Percentiles rank a stretch among this genome's conserved stretches.
Evolutionary conservation across 2,888 invertebrate genomes (phyloP).

Genomic region (Ethmia dodecea): DNA sequence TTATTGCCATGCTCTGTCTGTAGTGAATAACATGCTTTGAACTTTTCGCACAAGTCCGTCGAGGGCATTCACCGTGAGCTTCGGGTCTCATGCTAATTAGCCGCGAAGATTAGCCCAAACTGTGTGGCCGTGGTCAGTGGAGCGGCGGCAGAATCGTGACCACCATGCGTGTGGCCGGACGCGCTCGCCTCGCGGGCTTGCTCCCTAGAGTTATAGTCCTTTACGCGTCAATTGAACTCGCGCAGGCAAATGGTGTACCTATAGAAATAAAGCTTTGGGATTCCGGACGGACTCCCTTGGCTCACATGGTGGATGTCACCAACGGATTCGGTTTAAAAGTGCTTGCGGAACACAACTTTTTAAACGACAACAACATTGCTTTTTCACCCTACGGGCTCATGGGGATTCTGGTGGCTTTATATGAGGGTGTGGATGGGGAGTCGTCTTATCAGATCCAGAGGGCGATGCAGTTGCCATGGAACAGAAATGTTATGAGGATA

Average conservation of each 20-base stretch:
- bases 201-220: constrained; percentile 26
- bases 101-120: constrained; percentile 50
- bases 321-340: constrained; percentile 85
- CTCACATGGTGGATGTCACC: constrained; percentile 88
- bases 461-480: constrained; percentile 83
- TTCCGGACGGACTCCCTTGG: constrained; percentile 76
- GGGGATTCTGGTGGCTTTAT: constrained; percentile 87
- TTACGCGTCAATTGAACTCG: constrained; percentile 27
- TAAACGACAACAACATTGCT: constrained; percentile 88
- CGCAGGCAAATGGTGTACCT: constrained; percentile 41
- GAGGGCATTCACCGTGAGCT: constrained; percentile 71
- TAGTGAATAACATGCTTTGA: no score
- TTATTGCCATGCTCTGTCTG: no score
- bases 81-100: constrained; percentile 59
- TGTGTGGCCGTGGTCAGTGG: constrained; percentile 38
- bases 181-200: constrained; percentile 31
- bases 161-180: constrained; percentile 56
- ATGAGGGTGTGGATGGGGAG: constrained; percentile 86
- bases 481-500: constrained; percentile 84
- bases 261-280: constrained; percentile 69
- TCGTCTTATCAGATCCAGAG: constrained; percentile 85
- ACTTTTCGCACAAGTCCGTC: constrained; percentile 14
- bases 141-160: constrained; percentile 53
- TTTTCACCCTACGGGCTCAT: constrained; percentile 90
- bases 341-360: constrained; percentile 83